A percentile compares a stretch with the other conserved stretches of the same genome.
Evolutionary conservation across 2,113 vertebrate genomes (phyloP).

Genomic region (Solenodon paradoxus): DNA sequence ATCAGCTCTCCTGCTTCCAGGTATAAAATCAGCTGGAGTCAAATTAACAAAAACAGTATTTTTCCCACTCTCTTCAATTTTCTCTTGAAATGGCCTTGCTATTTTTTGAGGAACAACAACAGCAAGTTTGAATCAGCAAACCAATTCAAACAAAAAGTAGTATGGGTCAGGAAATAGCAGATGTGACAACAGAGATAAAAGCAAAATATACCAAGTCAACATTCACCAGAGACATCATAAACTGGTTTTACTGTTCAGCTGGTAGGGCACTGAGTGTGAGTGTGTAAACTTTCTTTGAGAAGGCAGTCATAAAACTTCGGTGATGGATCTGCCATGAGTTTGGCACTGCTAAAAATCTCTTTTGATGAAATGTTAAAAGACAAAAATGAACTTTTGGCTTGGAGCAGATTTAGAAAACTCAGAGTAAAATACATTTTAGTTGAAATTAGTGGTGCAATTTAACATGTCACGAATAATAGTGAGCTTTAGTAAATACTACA

Average conservation of each 20-base stretch:
- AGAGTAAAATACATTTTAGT: neutral
- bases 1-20: conserved; percentile 51
- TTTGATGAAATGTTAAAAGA: conserved; percentile 22
- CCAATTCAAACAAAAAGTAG: neutral
- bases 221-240: neutral
- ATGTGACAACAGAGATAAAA: conserved; percentile 47
- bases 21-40: conserved; percentile 64
- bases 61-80: conserved; percentile 30
- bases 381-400: neutral
- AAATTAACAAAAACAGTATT: conserved; percentile 53
- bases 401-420: neutral
- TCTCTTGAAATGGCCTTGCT: neutral
- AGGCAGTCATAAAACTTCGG: neutral
- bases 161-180: neutral
- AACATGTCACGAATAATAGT: neutral
- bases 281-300: neutral
- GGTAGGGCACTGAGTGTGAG: neutral
- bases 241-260: conserved; percentile 17
- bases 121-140: neutral
- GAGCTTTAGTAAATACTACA: neutral
- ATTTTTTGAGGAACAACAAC: neutral
- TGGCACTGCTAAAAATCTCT: neutral
- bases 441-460: neutral
- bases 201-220: neutral
- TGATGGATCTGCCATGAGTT: neutral